Conservation (phyloP, 2,113 vertebrate species). For the Aptenodytes patagonicus region DNA sequence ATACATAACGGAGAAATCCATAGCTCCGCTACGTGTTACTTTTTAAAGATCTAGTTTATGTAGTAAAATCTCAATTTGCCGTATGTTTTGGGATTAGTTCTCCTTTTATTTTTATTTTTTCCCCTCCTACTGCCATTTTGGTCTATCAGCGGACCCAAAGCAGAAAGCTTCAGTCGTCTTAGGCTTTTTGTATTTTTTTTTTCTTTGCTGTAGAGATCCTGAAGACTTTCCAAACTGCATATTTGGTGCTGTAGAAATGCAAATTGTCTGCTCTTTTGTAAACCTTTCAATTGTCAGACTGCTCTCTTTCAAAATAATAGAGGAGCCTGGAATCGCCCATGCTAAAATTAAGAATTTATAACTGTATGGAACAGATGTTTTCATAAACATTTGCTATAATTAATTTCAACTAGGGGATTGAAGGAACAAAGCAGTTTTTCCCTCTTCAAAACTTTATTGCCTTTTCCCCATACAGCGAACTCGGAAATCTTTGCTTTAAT, state of each 20-base stretch:
- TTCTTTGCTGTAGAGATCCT: background rate
- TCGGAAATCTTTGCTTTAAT: slow-evolving; percentile 73
- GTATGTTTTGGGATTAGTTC: background rate
- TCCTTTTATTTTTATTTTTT: background rate
- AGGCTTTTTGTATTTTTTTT: background rate
- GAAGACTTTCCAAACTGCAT: slow-evolving; percentile 32
- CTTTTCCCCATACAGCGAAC: slow-evolving; percentile 66
- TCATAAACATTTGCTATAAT: slow-evolving; percentile 86
- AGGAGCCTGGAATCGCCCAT: slow-evolving; percentile 70
- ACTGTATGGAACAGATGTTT: slow-evolving; percentile 83
- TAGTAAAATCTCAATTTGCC: background rate
- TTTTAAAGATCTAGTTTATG: background rate
- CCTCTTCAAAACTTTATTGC: slow-evolving; percentile 80
- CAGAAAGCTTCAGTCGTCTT: background rate
- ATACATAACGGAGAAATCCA: background rate
- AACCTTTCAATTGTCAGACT: slow-evolving; percentile 61
- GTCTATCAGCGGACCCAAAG: background rate
- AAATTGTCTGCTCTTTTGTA: slow-evolving; percentile 55
- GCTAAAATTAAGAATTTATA: slow-evolving; percentile 83
- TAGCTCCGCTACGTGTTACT: background rate
- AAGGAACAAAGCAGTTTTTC: slow-evolving; percentile 79
- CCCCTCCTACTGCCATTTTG: background rate
- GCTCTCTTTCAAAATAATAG: slow-evolving; percentile 66
- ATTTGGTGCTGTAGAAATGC: slow-evolving; percentile 49
- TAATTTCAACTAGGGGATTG: slow-evolving; percentile 82